Evolutionary conservation across 2,113 vertebrate species (phyloP).

Genomic region (Aviceda subcristata): DNA sequence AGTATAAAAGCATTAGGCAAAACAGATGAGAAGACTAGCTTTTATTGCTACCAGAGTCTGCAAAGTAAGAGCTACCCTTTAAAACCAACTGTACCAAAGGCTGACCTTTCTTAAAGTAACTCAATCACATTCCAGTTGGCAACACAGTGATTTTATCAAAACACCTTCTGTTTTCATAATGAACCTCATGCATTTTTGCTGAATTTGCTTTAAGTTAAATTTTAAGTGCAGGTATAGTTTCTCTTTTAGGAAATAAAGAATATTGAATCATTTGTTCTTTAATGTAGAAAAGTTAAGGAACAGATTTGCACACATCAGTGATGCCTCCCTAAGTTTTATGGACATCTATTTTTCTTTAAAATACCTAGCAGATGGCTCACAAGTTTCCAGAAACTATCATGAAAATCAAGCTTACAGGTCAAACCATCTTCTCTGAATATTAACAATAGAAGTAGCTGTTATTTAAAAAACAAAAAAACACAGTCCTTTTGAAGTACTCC

Average conservation of each 20-base stretch:
- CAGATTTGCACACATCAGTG: neutral
- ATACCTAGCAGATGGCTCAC: constrained; percentile 2
- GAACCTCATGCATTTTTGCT: neutral
- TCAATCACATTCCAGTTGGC: neutral
- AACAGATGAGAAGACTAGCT: neutral
- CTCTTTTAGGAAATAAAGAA: neutral
- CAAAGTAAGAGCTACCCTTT: neutral
- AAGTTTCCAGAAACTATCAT: neutral
- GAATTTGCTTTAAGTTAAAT: neutral
- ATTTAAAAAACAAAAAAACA: neutral
- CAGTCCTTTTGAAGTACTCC: neutral
- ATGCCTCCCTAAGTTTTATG: constrained; percentile 4
- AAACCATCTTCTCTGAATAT: constrained; percentile 1
- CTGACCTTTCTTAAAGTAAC: neutral
- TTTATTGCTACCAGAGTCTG: neutral
- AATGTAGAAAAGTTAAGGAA: neutral
- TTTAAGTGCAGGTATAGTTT: neutral
- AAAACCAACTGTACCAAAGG: neutral
- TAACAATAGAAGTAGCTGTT: constrained; percentile 1
- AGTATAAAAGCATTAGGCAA: neutral
- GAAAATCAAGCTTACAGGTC: constrained; percentile 2
- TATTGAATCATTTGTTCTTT: neutral
- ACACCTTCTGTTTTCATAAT: neutral
- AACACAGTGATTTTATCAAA: neutral
- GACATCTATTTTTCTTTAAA: neutral